Base-by-base conservation (phyloP, 37 sponge, comb jelly and placozoan species). In the Diacarnus erythraeanus region DNA sequence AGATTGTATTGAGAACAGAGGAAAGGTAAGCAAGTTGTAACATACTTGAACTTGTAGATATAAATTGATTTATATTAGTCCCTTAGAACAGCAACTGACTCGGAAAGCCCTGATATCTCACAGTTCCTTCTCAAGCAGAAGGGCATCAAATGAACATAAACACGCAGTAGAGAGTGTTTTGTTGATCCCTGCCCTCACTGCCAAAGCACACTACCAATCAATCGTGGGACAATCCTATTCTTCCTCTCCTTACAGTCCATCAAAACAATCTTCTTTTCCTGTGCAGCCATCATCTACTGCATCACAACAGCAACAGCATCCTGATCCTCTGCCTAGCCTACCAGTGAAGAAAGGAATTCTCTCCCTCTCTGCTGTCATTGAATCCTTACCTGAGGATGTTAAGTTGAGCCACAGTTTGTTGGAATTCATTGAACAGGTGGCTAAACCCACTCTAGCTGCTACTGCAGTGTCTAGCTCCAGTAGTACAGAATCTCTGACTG, bases 381-480 rank as follows among this genome's bases (percentile, higher is more conserved):
- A 69, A 31, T 87, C 97, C 27, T 64, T 92, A 2, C 91, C 90
- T 18, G 82, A 81, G 56, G 89, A 90, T 27, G 57, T 92, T 47
- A 75, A 77, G 40, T 40, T 96, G 0, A 69, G 79, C 23, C 93
- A 89, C 8, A 85, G 91, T 57, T 72, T 96, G 25, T 57, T 93
- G 37, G 91, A 89, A 69, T 96, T 92, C 78, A 69, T 96, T 17
- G 97, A 96, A n/a, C 91, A 93, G 65, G 89, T 96, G 2, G 88
- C 78, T 12, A 59, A 54, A 18, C 94, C 94, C 6, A 88, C 89
- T 18, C 78, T 82, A 10, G 77, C 82, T 18, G 83, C 84, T 36
- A 78, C 91, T 35, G 65, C 33, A 20, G 44, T 69, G 37, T 42
- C 75, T 20, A 76, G 64, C 39, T 60, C 66, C 47, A 21, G 41